A percentile compares a stretch with the other conserved stretches of the same genome.
Conservation (phyloP, 2,888 invertebrate species). For the Actias luna region DNA sequence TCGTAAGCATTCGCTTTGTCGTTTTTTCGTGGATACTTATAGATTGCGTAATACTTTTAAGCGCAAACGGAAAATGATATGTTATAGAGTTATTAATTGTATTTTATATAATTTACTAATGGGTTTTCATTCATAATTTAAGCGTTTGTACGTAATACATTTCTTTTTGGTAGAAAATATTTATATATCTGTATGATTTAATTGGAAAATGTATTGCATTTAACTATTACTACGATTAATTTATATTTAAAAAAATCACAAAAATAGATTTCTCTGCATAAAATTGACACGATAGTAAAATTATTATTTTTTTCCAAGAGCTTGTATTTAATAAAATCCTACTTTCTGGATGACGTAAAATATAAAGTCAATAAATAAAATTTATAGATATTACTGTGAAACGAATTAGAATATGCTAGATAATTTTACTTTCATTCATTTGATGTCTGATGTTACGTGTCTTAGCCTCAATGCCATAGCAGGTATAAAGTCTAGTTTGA, state of each 20-base stretch:
- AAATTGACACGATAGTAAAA: too few species aligned
- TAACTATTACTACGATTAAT: background rate
- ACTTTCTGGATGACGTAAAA: background rate
- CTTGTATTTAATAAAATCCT: background rate
- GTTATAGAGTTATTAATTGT: background rate
- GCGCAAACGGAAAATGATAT: background rate
- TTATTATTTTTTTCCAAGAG: too few species aligned
- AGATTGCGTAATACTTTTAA: slow-evolving; percentile 54
- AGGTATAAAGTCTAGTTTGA: background rate
- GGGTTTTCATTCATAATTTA: too few species aligned
- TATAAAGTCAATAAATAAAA: background rate
- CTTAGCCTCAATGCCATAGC: background rate
- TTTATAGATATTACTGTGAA: background rate
- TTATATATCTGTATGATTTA: background rate
- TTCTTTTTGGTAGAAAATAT: background rate
- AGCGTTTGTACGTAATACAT: background rate
- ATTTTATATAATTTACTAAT: too few species aligned
- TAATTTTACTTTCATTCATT: background rate
- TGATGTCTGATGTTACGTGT: background rate
- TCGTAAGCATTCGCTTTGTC: slow-evolving; percentile 38
- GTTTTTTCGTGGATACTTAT: slow-evolving; percentile 36
- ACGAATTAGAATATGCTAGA: background rate
- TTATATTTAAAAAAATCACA: background rate
- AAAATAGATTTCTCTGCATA: background rate
- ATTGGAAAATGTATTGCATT: background rate